Evolutionary conservation across 2,113 vertebrate species (phyloP).

Genomic region (Alligator sinensis): DNA sequence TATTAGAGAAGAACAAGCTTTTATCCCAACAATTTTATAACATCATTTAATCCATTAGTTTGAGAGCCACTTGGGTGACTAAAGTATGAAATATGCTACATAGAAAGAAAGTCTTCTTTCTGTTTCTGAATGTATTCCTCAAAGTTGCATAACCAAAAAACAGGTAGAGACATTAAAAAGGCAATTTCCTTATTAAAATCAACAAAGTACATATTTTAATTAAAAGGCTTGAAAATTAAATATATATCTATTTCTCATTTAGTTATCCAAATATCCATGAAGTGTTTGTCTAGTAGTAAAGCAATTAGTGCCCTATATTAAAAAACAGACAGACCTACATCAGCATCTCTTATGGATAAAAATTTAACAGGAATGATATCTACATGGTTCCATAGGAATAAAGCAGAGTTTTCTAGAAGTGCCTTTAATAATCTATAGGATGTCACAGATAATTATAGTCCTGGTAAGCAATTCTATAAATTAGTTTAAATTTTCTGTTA

Average conservation of each 20-base stretch:
- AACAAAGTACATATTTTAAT: not conserved
- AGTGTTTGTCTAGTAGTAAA: not conserved
- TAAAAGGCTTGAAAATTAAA: not conserved
- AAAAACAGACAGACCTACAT: not conserved
- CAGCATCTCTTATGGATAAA: not conserved
- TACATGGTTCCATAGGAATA: not conserved
- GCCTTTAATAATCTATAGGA: not conserved
- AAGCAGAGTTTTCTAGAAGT: not conserved
- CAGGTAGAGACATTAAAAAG: not conserved
- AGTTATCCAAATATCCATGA: not conserved
- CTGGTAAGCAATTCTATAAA: no score
- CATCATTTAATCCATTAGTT: conserved; percentile 18
- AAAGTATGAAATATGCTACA: conserved; percentile 27
- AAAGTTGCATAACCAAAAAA: not conserved
- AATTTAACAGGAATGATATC: not conserved
- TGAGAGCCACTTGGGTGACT: conserved; percentile 22
- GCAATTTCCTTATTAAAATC: not conserved
- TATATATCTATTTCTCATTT: not conserved
- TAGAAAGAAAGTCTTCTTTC: conserved; percentile 7
- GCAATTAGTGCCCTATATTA: not conserved
- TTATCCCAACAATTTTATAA: conserved; percentile 44
- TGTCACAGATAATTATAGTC: not conserved
- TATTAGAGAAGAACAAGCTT: conserved; percentile 32
- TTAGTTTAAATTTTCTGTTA: no score
- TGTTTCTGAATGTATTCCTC: not conserved